These are phyloP conservation scores for Spisula solida DNA, from an alignment of 2,888 invertebrate species.

Conservation along the genomic window DNA sequence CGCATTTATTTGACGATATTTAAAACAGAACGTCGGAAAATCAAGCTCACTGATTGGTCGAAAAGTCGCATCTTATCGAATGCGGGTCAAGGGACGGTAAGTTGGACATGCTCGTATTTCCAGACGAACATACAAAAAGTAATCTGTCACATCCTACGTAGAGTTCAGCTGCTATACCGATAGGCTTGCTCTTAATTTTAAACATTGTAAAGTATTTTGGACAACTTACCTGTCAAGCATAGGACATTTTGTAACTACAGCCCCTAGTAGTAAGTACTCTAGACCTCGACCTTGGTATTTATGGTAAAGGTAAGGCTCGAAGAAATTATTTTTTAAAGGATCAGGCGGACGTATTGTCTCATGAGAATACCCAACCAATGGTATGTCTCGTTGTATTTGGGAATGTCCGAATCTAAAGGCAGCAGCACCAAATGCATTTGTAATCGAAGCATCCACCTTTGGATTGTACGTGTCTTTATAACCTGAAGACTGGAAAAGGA, in stretches of 20 bases:
- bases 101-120: neutral
- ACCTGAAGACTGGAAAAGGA: constrained; percentile 88
- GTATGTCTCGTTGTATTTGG: constrained; percentile 91
- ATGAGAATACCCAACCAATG: neutral
- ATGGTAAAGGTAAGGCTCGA: constrained; percentile 89
- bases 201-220: neutral
- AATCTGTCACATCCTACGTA: no score
- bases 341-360: neutral
- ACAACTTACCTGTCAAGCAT: constrained; percentile 29
- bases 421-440: constrained; percentile 98
- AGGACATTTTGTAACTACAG: constrained; percentile 43
- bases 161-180: no score
- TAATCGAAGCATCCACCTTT: constrained; percentile 93
- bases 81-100: no score
- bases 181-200: no score
- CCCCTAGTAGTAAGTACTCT: constrained; percentile 48
- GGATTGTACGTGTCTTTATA: constrained; percentile 94
- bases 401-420: constrained; percentile 98
- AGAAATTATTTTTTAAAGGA: constrained; percentile 96
- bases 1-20: no score
- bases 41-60: no score
- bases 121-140: no score
- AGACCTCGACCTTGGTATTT: constrained; percentile 45
- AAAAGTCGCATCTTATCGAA: no score
- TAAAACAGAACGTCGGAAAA: no score